Conservation (phyloP, 92 coral and sea anemone genomes). For the Phenganax subtilis region DNA sequence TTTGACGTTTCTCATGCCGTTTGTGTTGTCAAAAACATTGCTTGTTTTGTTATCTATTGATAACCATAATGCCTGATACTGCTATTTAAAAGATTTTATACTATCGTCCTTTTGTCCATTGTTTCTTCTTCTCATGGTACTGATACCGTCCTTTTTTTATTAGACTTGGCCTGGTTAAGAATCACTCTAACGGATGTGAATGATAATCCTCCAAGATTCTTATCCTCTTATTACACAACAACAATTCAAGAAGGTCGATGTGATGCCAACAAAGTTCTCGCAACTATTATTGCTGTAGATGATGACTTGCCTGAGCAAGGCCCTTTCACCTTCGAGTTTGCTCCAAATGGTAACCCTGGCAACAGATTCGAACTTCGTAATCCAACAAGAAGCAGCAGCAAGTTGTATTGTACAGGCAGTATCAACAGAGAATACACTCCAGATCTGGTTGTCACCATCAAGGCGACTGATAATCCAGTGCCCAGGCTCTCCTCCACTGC, state of each 20-base stretch:
- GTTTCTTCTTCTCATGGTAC: no score
- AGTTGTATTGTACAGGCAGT: conserved; percentile 48
- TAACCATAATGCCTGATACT: no score
- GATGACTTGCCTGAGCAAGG: conserved; percentile 63
- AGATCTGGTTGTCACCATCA: conserved; percentile 54
- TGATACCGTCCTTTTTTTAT: no score
- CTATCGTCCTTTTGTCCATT: neutral
- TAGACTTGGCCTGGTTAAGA: conserved; percentile 49
- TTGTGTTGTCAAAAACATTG: no score
- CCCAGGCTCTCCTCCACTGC: conserved; percentile 54
- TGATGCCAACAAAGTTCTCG: conserved; percentile 53
- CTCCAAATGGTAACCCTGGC: conserved; percentile 59
- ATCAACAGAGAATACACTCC: conserved; percentile 61
- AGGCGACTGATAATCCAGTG: conserved; percentile 64
- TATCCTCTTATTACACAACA: conserved; percentile 59
- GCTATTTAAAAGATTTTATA: neutral
- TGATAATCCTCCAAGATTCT: conserved; percentile 78
- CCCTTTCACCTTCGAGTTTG: conserved; percentile 51
- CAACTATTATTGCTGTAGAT: conserved; percentile 64
- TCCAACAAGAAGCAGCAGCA: conserved; percentile 38
- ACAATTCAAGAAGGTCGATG: conserved; percentile 57
- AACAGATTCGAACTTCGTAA: conserved; percentile 54
- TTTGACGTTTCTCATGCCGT: no score
- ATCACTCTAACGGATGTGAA: conserved; percentile 73
- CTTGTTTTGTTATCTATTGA: no score